Percentiles rank a stretch among this genome's conserved stretches.
Conservation (phyloP, 1,140 invertebrate genomes). For the Cydia fagiglandana region DNA sequence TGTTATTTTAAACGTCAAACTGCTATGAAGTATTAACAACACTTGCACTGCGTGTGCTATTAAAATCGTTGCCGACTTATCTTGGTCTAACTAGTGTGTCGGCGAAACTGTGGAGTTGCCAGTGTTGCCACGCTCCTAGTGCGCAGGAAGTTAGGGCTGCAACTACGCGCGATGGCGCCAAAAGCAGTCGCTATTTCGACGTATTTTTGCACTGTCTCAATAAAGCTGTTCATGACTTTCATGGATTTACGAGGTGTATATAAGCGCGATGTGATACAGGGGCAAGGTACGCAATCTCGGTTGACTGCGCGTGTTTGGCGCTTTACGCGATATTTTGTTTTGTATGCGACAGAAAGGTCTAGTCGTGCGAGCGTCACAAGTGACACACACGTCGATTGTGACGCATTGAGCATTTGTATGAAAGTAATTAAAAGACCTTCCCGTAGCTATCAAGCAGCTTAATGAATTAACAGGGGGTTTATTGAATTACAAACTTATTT, state of each 20-base stretch:
- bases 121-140: constrained; percentile 37
- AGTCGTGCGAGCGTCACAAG: neutral
- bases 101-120: constrained; percentile 8
- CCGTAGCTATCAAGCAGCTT: constrained; percentile 27
- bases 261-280: constrained; percentile 29
- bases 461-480: constrained; percentile 26
- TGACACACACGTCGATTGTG: neutral
- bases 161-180: constrained; percentile 22
- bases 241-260: constrained; percentile 28
- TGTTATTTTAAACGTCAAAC: no score
- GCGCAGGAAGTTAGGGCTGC: constrained; percentile 53
- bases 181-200: constrained; percentile 23
- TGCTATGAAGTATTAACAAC: no score
- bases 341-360: constrained; percentile 19
- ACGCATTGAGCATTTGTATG: neutral
- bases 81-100: constrained; percentile 26
- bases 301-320: constrained; percentile 20
- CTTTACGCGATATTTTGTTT: neutral
- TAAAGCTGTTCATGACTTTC: constrained; percentile 23
- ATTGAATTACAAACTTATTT: constrained; percentile 11
- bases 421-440: constrained; percentile 18
- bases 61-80: no score
- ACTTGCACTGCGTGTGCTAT: no score
- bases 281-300: constrained; percentile 5
- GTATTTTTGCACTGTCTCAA: constrained; percentile 23